A percentile compares a stretch with the other conserved stretches of the same genome.
Evolutionary conservation across 2,888 invertebrate genomes (phyloP).

Genomic region (Spodoptera exigua): DNA sequence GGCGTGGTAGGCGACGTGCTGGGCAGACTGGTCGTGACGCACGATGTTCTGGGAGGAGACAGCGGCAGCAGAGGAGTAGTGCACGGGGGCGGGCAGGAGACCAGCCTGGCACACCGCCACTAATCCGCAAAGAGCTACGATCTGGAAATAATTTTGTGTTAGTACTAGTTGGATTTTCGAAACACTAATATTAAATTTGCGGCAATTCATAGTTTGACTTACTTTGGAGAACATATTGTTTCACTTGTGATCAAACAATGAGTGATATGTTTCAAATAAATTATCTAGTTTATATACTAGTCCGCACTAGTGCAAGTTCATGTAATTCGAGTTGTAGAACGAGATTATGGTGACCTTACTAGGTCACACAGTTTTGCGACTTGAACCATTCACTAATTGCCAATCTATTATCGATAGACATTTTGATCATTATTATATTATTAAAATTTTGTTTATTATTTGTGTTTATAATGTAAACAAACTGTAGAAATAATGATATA

Average conservation of each 20-base stretch:
- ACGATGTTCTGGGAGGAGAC: constrained; percentile 73
- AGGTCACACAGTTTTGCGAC: constrained; percentile 39
- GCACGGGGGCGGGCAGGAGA: constrained; percentile 68
- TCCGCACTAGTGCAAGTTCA: constrained; percentile 16
- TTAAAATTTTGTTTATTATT: too few species aligned
- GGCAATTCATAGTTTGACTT: constrained; percentile 38
- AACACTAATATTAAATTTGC: too few species aligned
- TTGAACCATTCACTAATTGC: constrained; percentile 31
- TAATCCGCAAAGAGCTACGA: constrained; percentile 70
- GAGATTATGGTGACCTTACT: constrained; percentile 37
- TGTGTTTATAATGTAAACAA: too few species aligned
- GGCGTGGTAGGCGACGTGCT: constrained; percentile 2
- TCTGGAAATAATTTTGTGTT: constrained; percentile 56
- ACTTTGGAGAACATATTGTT: constrained; percentile 62
- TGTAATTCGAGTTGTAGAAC: constrained; percentile 22
- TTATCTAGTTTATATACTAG: constrained; percentile 52
- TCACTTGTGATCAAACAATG: constrained; percentile 62
- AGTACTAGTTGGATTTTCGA: too few species aligned
- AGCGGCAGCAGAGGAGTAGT: constrained; percentile 56
- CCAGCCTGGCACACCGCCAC: constrained; percentile 73
- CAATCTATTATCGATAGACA: constrained; percentile 8
- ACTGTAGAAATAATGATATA: too few species aligned
- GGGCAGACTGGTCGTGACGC: constrained; percentile 59
- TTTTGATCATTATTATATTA: neutral
- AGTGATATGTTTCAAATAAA: constrained; percentile 56